These are phyloP conservation scores for Ancistrus triradiatus DNA, from an alignment of 2,113 vertebrate species.

Conservation along the genomic window DNA sequence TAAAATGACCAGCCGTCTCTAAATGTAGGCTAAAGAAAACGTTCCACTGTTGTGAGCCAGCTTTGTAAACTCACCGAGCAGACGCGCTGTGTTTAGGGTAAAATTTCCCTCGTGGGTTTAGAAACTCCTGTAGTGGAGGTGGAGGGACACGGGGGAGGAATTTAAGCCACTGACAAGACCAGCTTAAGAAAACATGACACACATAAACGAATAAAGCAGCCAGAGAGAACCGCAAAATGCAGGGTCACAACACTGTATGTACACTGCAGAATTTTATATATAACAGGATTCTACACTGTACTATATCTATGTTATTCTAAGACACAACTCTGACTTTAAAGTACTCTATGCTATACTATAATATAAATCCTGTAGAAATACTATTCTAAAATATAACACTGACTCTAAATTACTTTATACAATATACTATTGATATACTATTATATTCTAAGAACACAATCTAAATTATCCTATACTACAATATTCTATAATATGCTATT, in stretches of 20 bases:
- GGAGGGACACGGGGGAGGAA: conserved; percentile 53
- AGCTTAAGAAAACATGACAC: conserved; percentile 34
- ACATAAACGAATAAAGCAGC: conserved; percentile 31
- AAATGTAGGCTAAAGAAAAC: conserved; percentile 40
- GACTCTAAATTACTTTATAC: too few species aligned
- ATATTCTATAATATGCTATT: too few species aligned
- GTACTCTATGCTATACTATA: not conserved
- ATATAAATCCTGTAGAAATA: not conserved
- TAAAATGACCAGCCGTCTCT: conserved; percentile 25
- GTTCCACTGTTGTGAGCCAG: conserved; percentile 47
- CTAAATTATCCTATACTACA: too few species aligned
- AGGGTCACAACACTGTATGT: not conserved
- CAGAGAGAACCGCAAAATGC: not conserved
- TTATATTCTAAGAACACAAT: too few species aligned
- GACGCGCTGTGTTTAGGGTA: conserved; percentile 44
- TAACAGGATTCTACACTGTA: not conserved
- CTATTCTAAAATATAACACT: not conserved
- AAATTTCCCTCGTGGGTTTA: conserved; percentile 71
- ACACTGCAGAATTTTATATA: not conserved
- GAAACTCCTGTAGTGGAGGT: conserved; percentile 51
- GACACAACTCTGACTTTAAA: too few species aligned
- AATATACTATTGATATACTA: too few species aligned
- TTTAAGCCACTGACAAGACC: conserved; percentile 53
- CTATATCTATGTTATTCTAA: not conserved
- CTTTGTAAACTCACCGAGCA: conserved; percentile 37